Percentiles rank a stretch among this genome's conserved stretches.
Evolutionary conservation across 2,113 vertebrate genomes (phyloP).

Genomic region (Paradisaea rubra): DNA sequence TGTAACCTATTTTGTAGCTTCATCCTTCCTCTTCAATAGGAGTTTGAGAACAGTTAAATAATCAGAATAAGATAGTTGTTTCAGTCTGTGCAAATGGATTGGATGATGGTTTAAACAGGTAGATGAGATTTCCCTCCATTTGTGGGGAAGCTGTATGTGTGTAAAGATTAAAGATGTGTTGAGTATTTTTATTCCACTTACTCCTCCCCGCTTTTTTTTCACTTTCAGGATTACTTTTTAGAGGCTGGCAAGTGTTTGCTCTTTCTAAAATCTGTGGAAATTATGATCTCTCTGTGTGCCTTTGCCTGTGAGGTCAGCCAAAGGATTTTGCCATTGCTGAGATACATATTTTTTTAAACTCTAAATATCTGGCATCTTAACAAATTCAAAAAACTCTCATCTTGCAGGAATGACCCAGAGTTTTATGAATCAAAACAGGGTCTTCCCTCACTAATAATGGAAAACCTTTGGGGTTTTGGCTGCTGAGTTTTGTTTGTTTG

Average conservation of each 20-base stretch:
- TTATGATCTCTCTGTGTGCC: not conserved
- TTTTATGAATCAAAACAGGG: conserved; percentile 2
- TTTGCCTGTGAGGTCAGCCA: conserved; percentile 26
- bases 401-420: not conserved
- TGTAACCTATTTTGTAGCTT: not conserved
- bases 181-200: not conserved
- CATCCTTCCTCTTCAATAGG: not conserved
- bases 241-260: not conserved
- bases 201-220: rapidly evolving
- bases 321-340: conserved; percentile 17
- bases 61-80: not conserved
- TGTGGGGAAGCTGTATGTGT: not conserved
- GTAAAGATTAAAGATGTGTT: not conserved
- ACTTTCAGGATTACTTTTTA: not conserved
- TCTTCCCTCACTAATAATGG: not conserved
- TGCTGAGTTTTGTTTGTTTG: conserved; percentile 1
- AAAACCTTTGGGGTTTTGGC: not conserved
- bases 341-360: not conserved
- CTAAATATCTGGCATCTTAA: not conserved
- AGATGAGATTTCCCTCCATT: not conserved
- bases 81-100: not conserved
- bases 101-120: conserved; percentile 1
- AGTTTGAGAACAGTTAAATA: not conserved
- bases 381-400: not conserved
- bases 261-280: conserved; percentile 28